A percentile compares a stretch with the other conserved stretches of the same genome.
Evolutionary conservation across 2,888 invertebrate species (phyloP).

Genomic region (Anorthoa munda): DNA sequence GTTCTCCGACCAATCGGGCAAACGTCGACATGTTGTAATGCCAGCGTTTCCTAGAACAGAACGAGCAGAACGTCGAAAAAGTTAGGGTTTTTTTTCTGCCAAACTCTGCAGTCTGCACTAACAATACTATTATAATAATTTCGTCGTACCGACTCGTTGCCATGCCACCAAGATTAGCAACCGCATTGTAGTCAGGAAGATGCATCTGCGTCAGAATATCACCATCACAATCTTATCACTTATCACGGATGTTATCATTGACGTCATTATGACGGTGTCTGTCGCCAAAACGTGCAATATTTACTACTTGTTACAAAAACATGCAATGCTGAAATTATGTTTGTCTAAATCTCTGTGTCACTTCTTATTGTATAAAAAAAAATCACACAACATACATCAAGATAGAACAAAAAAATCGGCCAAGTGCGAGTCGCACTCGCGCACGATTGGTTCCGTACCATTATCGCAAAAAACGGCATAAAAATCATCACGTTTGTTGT

Average conservation of each 20-base stretch:
- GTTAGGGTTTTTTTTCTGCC: neutral
- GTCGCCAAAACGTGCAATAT: constrained; percentile 15
- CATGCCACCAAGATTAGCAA: neutral
- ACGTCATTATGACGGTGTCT: constrained; percentile 23
- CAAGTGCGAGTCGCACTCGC: too few relatives aligned
- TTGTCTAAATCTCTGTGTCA: neutral
- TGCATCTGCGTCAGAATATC: constrained; percentile 10
- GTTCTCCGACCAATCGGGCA: too few relatives aligned
- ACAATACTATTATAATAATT: too few relatives aligned
- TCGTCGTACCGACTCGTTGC: neutral
- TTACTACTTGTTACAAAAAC: constrained; percentile 17
- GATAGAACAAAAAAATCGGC: too few relatives aligned
- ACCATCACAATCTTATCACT: constrained; percentile 21
- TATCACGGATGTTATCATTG: constrained; percentile 17
- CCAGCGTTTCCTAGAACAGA: too few relatives aligned
- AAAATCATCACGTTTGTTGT: too few relatives aligned
- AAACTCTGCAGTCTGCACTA: constrained; percentile 3
- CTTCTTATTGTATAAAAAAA: constrained; percentile 22
- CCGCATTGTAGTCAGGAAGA: neutral
- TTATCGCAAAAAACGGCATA: too few relatives aligned
- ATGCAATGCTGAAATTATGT: constrained; percentile 30
- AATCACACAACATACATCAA: too few relatives aligned
- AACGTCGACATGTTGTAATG: too few relatives aligned
- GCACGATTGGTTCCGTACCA: too few relatives aligned
- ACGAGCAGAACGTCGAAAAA: neutral